Percentiles rank a stretch among this genome's conserved stretches.
Evolutionary conservation across 37 sponge, comb jelly and placozoan species (phyloP).

Genomic region (Tethya wilhelma): DNA sequence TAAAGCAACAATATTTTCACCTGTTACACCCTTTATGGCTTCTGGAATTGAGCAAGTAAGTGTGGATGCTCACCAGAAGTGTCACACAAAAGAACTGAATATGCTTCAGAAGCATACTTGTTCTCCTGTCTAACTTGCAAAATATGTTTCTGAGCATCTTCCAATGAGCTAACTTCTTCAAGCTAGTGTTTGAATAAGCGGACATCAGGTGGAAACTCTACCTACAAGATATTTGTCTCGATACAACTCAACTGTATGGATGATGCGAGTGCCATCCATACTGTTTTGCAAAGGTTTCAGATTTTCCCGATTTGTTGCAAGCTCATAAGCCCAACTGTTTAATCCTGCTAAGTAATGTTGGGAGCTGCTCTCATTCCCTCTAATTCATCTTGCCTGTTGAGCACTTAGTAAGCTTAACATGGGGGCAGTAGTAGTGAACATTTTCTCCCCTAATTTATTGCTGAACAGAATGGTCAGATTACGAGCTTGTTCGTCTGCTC

Average conservation of each 20-base stretch:
- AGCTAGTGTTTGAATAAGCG: neutral
- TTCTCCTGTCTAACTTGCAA: neutral
- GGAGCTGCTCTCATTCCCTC: neutral
- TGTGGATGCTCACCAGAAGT: neutral
- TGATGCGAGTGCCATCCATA: constrained; percentile 1
- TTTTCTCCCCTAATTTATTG: constrained; percentile 27
- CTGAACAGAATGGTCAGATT: constrained; percentile 13
- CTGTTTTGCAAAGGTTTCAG: neutral
- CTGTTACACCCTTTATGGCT: neutral
- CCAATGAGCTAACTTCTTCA: neutral
- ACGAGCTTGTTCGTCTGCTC: constrained; percentile 33
- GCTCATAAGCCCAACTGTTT: constrained; percentile 3
- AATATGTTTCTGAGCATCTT: neutral
- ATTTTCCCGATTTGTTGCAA: neutral
- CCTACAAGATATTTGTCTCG: neutral
- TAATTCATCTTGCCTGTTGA: constrained; percentile 6
- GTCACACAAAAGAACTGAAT: neutral
- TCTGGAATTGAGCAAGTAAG: neutral
- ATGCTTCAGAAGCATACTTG: neutral
- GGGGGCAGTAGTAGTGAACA: constrained; percentile 17
- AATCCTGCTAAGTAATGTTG: constrained; percentile 2
- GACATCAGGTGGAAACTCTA: neutral
- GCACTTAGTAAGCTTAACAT: constrained; percentile 13
- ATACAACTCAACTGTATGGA: neutral
- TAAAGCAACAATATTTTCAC: neutral